phyloP scores from a whole-genome alignment of 2,797 vertebrate genomes.

The Clarias platycephalus region DNA sequence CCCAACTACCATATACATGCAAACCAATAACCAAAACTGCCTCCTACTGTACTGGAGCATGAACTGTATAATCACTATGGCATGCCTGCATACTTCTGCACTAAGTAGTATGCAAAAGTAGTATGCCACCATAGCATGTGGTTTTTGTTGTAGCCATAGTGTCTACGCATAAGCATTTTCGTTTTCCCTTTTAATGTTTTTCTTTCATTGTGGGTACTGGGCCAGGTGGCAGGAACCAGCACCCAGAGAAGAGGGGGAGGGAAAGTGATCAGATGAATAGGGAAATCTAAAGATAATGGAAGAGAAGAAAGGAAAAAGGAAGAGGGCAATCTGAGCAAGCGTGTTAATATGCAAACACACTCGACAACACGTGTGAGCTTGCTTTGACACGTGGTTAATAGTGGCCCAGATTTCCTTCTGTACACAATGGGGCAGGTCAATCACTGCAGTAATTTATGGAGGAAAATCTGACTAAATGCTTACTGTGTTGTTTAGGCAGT shows the following conservation, averaged over 20 bases:
- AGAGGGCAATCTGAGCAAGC: neutral
- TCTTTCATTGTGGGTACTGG: neutral
- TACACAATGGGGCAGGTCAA: neutral
- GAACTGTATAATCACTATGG: neutral
- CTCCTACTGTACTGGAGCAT: neutral
- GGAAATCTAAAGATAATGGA: constrained; percentile 30
- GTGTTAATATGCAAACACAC: constrained; percentile 13
- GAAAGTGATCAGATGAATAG: constrained; percentile 51
- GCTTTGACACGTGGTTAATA: constrained; percentile 24
- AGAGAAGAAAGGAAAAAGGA: constrained; percentile 25
- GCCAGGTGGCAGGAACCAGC: constrained; percentile 19
- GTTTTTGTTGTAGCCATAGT: neutral
- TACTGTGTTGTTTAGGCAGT: neutral
- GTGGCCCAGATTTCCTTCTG: constrained; percentile 15
- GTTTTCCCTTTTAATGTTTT: neutral
- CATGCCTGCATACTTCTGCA: neutral
- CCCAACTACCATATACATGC: neutral
- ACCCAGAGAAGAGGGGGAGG: constrained; percentile 39
- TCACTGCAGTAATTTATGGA: constrained; percentile 4
- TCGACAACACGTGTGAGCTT: constrained; percentile 22
- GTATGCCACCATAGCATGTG: neutral
- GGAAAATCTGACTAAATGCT: neutral
- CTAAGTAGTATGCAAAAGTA: neutral
- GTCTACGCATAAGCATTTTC: neutral
- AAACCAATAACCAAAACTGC: neutral